A percentile compares a stretch with the other conserved stretches of the same genome.
These are phyloP conservation scores for Drosophila anceps DNA, from an alignment of 2,888 invertebrate species.

Conservation along the genomic window DNA sequence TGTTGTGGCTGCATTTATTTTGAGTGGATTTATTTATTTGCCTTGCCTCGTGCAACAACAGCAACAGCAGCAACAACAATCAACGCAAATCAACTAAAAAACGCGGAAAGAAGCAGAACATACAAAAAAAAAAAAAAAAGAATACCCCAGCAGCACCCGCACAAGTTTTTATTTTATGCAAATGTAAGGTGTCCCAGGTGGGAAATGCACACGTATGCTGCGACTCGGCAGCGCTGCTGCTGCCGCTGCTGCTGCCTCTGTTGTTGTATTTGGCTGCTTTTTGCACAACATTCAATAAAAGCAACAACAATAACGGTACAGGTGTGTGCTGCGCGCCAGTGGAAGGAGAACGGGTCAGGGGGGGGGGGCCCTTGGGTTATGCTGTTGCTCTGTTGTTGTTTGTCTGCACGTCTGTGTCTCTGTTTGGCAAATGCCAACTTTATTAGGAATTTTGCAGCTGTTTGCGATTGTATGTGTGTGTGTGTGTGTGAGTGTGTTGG, in stretches of 20 bases:
- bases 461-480: constrained; percentile 13
- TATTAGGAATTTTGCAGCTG: constrained; percentile 70
- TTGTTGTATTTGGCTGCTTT: constrained; percentile 32
- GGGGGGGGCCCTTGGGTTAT: constrained; percentile 12
- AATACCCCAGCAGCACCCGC: constrained; percentile 52
- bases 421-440: constrained; percentile 80
- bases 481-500: background rate
- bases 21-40: constrained; percentile 69
- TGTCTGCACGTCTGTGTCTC: constrained; percentile 64
- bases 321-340: background rate
- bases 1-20: constrained; percentile 56
- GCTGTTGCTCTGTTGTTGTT: constrained; percentile 50
- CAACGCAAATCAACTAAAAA: constrained; percentile 47
- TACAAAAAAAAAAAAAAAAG: constrained; percentile 3
- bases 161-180: constrained; percentile 64
- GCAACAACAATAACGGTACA: constrained; percentile 33
- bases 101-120: constrained; percentile 9
- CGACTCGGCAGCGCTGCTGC: background rate
- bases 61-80: constrained; percentile 2
- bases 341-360: background rate
- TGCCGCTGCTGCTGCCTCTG: background rate
- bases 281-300: constrained; percentile 59
- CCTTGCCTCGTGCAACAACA: constrained; percentile 12
- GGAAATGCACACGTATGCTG: constrained; percentile 49
- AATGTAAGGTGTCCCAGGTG: constrained; percentile 52